These are phyloP conservation scores for Heliconius nattereri DNA, from an alignment of 1,140 invertebrate genomes.

Conservation along the genomic window DNA sequence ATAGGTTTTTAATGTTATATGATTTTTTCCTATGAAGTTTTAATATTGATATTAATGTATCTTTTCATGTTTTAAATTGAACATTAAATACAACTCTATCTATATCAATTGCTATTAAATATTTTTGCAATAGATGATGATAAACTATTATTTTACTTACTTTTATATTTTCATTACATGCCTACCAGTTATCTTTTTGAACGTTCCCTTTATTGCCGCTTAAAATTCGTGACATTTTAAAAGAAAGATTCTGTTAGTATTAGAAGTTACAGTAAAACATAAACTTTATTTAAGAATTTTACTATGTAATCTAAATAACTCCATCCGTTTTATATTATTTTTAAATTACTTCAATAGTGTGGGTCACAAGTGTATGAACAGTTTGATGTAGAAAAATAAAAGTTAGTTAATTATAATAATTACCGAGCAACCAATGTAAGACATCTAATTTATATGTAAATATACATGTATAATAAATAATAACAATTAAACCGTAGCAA, in stretches of 20 bases:
- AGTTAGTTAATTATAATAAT: conserved; percentile 1
- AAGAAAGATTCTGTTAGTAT: no score
- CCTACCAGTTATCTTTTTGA: no score
- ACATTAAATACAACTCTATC: not conserved
- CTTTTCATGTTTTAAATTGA: not conserved
- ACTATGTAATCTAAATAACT: no score
- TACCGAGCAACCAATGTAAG: not conserved
- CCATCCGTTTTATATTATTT: not conserved
- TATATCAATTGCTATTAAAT: no score
- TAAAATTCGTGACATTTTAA: no score
- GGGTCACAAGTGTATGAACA: not conserved
- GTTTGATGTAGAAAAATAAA: not conserved
- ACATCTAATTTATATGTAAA: conserved; percentile 9
- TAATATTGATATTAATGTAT: not conserved
- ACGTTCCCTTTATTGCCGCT: no score
- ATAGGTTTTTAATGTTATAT: not conserved
- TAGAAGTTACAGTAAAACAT: no score
- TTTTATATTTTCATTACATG: no score
- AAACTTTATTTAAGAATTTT: no score
- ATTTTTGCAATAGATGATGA: no score
- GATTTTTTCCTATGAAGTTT: not conserved
- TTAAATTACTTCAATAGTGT: not conserved
- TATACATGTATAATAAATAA: not conserved
- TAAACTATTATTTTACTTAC: no score
- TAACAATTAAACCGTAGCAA: not conserved